phyloP scores from a whole-genome alignment of 1,140 invertebrate genomes.

The Aporrectodea caliginosa region DNA sequence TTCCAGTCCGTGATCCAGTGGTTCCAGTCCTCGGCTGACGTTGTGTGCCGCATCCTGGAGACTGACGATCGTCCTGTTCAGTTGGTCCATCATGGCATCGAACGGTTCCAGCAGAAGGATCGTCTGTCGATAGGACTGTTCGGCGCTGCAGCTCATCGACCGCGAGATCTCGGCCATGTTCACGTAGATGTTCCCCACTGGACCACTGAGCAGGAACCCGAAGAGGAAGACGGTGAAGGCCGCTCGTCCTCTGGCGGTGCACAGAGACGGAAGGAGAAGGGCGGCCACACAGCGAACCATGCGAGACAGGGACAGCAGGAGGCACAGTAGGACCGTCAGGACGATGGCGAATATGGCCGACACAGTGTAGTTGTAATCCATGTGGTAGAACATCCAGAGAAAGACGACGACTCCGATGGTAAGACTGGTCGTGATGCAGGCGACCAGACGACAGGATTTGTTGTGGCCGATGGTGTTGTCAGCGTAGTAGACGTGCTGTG shows the following conservation, averaged over 20 bases:
- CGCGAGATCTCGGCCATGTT: constrained; percentile 31
- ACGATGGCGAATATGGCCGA: constrained; percentile 4
- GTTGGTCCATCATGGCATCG: constrained; percentile 32
- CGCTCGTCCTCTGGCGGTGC: constrained; percentile 26
- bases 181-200: constrained; percentile 29
- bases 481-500: constrained; percentile 25
- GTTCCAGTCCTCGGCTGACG: constrained; percentile 21
- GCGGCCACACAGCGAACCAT: constrained; percentile 24
- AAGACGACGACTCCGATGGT: constrained; percentile 25
- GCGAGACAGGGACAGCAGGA: constrained; percentile 21
- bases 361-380: constrained; percentile 25
- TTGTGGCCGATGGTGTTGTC: neutral
- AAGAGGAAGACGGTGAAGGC: constrained; percentile 21
- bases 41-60: constrained; percentile 21
- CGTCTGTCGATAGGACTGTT: constrained; percentile 30
- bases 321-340: constrained; percentile 5
- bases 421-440: constrained; percentile 23
- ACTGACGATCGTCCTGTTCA: constrained; percentile 25
- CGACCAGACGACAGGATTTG: constrained; percentile 1
- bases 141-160: constrained; percentile 29
- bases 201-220: constrained; percentile 28
- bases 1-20: constrained; percentile 28
- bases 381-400: constrained; percentile 24
- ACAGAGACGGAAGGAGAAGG: constrained; percentile 25
- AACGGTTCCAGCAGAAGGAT: constrained; percentile 28